A percentile compares a stretch with the other conserved stretches of the same genome.
Conservation (phyloP, 2,888 invertebrate genomes). For the Calephelis perditalis region DNA sequence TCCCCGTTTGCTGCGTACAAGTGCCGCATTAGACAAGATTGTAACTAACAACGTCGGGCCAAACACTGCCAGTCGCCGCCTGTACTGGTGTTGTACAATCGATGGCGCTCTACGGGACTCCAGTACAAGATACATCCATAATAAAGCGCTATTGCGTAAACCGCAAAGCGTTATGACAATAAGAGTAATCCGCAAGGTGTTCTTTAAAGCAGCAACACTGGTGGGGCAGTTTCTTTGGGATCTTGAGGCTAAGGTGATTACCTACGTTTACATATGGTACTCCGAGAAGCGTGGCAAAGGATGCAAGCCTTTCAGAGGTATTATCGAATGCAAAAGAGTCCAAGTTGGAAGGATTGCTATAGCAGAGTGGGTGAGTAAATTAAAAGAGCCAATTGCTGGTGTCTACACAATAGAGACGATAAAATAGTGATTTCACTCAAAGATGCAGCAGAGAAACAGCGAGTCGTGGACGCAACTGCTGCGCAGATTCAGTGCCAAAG, state of each 20-base stretch:
- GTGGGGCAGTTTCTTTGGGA: no score
- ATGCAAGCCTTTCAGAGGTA: no score
- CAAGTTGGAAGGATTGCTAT: neutral
- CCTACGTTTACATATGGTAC: neutral
- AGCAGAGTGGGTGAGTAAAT: neutral
- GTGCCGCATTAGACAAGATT: neutral
- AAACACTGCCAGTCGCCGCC: neutral
- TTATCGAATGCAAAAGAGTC: neutral
- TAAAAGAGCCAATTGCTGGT: neutral
- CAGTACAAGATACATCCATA: neutral
- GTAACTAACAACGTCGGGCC: no score
- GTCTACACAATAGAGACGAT: no score
- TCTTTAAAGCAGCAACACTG: neutral
- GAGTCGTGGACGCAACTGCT: neutral
- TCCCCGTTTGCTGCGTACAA: neutral
- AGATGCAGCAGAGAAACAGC: neutral
- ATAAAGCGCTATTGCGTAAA: neutral
- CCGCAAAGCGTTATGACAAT: neutral
- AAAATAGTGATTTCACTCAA: no score
- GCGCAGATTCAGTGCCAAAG: neutral
- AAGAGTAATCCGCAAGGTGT: neutral
- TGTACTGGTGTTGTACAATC: neutral
- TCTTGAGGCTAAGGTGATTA: no score
- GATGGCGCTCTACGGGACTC: slow-evolving; percentile 1
- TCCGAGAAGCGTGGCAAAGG: neutral